Evolutionary conservation across 2,888 invertebrate genomes (phyloP), one percentile per base, ranked within the genome.

Genomic region (Nipponacmea schrenckii): DNA sequence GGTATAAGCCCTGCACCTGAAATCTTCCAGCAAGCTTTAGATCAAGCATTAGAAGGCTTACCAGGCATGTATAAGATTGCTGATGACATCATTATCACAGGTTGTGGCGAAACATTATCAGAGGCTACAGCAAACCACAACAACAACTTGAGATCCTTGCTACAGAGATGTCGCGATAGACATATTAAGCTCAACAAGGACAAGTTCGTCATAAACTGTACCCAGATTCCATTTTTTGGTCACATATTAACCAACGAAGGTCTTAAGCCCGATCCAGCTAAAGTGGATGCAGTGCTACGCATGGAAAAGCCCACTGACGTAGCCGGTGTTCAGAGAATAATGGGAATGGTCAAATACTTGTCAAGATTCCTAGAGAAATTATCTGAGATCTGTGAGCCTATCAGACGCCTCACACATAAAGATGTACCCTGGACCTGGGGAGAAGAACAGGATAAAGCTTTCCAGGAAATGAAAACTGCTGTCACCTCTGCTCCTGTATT

Each of bases 21-120:
- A 48, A 71, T 79, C n/a, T 77, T 77, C 45, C 76, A 76, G 62
- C 72, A 72, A n/a, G n/a, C 62, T 4, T 68, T 78, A 0, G 27
- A 69, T 17, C 64, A 77, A 45, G 63, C 62, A 4, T 64, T 80
- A 10, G 73, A 74, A 50, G 72, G 70, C n/a, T 46, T 46, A 46
- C 46, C 46, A 14, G 46, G 46, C 15, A 46, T 15, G 0, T 46
- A 14, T 15, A 46, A 46, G 15, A 14, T 46, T 14, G 46, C 46
- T 46, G 46, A 46, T 46, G 46, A 46, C 46, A 46, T 46, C 46
- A 15, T 46, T 46, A 46, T 46, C 10, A 0, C 15, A 14, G 0
- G 46, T 46, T 15, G 15, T 46, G 46, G 1, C 15, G 46, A 46
- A 10, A 46, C 46, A 0, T 10, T 46, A 10, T 10, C 15, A 14